Percentiles rank a stretch among this genome's conserved stretches.
These are phyloP conservation scores for Cervus canadensis DNA, from an alignment of 2,113 vertebrate species.

Conservation along the genomic window DNA sequence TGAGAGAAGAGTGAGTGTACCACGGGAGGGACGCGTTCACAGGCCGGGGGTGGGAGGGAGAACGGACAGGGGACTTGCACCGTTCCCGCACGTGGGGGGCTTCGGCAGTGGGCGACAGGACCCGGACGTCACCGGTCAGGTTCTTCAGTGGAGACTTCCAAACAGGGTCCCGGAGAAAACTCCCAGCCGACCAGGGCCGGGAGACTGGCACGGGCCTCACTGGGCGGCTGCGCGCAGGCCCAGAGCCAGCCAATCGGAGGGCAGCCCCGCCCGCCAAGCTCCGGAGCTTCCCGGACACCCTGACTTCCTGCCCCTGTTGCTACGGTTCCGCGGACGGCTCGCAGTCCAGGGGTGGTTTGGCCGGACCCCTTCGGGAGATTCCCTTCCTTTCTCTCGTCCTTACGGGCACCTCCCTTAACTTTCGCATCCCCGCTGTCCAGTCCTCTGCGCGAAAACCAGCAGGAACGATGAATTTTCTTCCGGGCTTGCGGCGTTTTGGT, in stretches of 20 bases:
- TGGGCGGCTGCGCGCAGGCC: too few relatives aligned
- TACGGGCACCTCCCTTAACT: accelerated
- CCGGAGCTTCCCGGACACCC: accelerated
- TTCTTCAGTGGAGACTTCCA: accelerated
- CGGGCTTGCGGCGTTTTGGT: accelerated
- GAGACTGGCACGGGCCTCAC: too few relatives aligned
- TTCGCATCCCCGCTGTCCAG: not conserved
- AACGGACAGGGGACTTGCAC: not conserved
- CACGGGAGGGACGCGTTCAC: not conserved
- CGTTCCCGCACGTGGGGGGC: accelerated
- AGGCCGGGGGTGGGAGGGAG: not conserved
- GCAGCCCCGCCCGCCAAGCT: not conserved
- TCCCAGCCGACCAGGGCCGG: accelerated
- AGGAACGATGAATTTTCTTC: not conserved
- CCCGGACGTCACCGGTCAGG: not conserved
- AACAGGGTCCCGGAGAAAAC: accelerated
- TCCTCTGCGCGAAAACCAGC: not conserved
- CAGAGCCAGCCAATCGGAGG: not conserved
- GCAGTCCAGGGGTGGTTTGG: accelerated
- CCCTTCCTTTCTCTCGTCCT: not conserved
- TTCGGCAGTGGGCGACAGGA: too few relatives aligned
- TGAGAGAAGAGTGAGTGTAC: too few relatives aligned
- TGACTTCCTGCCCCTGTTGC: not conserved
- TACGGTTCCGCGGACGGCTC: not conserved
- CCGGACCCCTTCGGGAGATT: accelerated